Evolutionary conservation across 2,113 vertebrate genomes (phyloP), one percentile per base, ranked within the genome.

Genomic region (Petroica traversi): DNA sequence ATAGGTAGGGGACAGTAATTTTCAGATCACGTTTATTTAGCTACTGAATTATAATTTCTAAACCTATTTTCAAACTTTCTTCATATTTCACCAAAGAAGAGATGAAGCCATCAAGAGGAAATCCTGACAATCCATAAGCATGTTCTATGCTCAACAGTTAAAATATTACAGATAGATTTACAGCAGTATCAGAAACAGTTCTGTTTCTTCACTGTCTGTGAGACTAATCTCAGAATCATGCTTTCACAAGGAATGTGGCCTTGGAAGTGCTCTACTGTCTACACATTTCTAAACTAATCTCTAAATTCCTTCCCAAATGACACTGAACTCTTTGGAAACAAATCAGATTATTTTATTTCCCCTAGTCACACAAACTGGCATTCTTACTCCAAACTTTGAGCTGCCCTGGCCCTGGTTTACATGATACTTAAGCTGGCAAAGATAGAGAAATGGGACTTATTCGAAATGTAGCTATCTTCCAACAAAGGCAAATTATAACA

Each of bases 401-500:
- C 57, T 93, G 87, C 74, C 43, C 49, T 72, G 5, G 77, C 72
- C 55, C 38, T 76, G 6, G 6, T 58, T 82, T 85, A 63, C 66
- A 55, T 18, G 49, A 63, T 68, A 87, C 34, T 71, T 85, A 84
- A 58, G 14, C 7, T 74, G 45, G 38, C 43, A 96, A 97, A 82
- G 55, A 96, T 78, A 97, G 61, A 85, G 25, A 96, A 97, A 95
- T 92, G 16, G 80, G 74, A 94, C 72, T 95, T 97, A 96, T 59
- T 91, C 94, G 92, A 89, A 94, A 81, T 40, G 93, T 43, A 78
- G 79, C 61, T n/a, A n/a, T n/a, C n/a, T n/a, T n/a, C n/a, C n/a
- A n/a, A n/a, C n/a, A n/a, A n/a, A n/a, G n/a, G n/a, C n/a, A n/a
- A n/a, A n/a, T n/a, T n/a, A 40, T 31, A 68, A 36, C 43, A 80